Evolutionary conservation across 2,888 invertebrate species (phyloP), one percentile per base, ranked within the genome.

Genomic region (Oligia latruncula): DNA sequence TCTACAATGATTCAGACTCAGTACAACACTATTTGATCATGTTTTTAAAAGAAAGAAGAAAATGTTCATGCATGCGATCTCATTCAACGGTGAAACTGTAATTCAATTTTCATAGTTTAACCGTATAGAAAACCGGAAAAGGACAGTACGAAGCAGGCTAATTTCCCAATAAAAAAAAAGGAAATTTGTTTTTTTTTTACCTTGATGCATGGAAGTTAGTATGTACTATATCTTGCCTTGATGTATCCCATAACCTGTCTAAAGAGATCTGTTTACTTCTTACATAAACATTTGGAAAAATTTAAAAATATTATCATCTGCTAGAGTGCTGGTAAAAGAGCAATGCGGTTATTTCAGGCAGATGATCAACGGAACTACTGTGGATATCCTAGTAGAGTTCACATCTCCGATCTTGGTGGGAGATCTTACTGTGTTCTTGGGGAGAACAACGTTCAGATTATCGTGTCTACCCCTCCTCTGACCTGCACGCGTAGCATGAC

Each of bases 11-110:
- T 76, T 83, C 23, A 55, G 73, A 77, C 74, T 83, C 23, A 55
- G 40, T n/a, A 55, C 77, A 84, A 65, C 23, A 73, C 17, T 78
- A 60, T 84, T 82, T 82, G 78, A 55, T 55, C 71, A 71, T 17
- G 65, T 70, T 81, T 64, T 55, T 55, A 15, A 29, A 49, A 60
- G 5, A 70, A 75, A 58, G 15, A 58, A 64, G 52, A 77, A 68
- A 64, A 29, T 13, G 64, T 55, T 49, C 13, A 23, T 82, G 70
- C 58, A 64, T 64, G 46, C 15, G 64, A 49, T 70, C 83, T 77
- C 64, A 43, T 70, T 81, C 11, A 15, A 62, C 8, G 23, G 20
- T n/a, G 43, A 6, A 80, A 43, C 40, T n/a, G 20, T 35, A 77
- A 80, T 49, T 80, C 23, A 15, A 60, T 60, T 79, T 73, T 65